Base-by-base conservation (phyloP, 1,140 invertebrate species). In the Eupristina koningsbergeri region DNA sequence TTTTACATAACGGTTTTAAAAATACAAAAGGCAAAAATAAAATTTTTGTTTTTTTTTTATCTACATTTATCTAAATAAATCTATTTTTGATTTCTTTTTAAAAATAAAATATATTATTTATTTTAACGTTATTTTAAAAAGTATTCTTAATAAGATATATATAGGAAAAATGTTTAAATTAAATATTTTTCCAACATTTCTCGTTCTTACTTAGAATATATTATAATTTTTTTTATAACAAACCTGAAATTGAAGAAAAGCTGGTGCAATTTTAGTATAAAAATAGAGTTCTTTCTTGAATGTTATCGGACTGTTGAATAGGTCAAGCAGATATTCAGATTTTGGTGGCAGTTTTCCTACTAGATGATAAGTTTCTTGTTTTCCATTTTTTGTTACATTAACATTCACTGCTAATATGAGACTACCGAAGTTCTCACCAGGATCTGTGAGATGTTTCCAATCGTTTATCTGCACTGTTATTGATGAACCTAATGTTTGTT, bases 401-500 rank as follows among this genome's bases (percentile, higher is more conserved):
- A 91, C 85, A 47, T 90, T 88, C 8, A 95, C 87, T 0, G 91
- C 89, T 26, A 94, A 80, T 87, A 95, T 94, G 6, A 93, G 41
- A 88, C 94, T 94, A 11, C 94, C 94, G 86, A 94, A 95, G 87
- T 95, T 94, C 75, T 94, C 94, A 1, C 94, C 94, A 0, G 94
- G 93, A 75, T 93, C 92, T 11, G 93, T 94, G 26, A 95, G 53
- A 29, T 90, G 87, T 41, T 88, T 92, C 91, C 91, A 92, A 81
- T 88, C 83, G 3, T 87, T 64, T 0, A 87, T 74, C 26, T 90
- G 47, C 39, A 92, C 86, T 58, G 87, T 86, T 9, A 89, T 50
- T 3, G 87, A 22, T 0, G 80, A 50, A 7, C 87, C 89, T 15
- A 92, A 36, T 2, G 75, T 87, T 61, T 91, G 85, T 29, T 84